These are phyloP conservation scores for Eubasilissa regina DNA, from an alignment of 1,140 invertebrate species.

Conservation along the genomic window DNA sequence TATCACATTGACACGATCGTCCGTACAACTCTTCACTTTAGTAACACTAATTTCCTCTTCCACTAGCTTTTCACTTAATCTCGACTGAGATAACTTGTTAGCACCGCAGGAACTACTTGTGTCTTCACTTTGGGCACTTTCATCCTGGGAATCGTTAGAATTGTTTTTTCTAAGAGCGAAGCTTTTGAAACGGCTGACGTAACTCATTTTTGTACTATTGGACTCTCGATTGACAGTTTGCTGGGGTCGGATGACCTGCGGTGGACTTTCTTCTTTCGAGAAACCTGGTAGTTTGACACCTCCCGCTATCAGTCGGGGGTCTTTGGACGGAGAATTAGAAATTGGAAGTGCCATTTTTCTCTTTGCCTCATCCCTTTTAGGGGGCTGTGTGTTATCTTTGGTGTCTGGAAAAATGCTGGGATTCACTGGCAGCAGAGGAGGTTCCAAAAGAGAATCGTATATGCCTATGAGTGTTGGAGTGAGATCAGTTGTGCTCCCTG, in stretches of 20 bases:
- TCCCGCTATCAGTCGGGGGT: slow-evolving; percentile 67
- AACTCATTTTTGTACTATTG: slow-evolving; percentile 49
- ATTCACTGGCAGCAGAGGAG: slow-evolving; percentile 16
- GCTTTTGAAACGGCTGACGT: slow-evolving; percentile 58
- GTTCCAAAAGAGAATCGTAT: slow-evolving; percentile 70
- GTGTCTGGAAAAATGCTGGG: slow-evolving; percentile 11
- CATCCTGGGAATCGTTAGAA: slow-evolving; percentile 28
- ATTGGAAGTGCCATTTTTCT: slow-evolving; percentile 51
- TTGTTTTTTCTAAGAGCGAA: slow-evolving; percentile 51
- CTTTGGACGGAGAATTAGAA: slow-evolving; percentile 64
- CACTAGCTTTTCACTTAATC: slow-evolving; percentile 32
- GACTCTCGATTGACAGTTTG: slow-evolving; percentile 19
- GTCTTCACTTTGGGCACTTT: slow-evolving; percentile 17
- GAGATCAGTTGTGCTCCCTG: slow-evolving; percentile 76
- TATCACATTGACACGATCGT: slow-evolving; percentile 38
- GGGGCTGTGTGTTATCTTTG: slow-evolving; percentile 60
- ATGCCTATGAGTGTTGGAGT: slow-evolving; percentile 74
- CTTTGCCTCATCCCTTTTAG: slow-evolving; percentile 57
- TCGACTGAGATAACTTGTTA: slow-evolving; percentile 22
- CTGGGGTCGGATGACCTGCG: neutral
- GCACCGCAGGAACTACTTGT: neutral
- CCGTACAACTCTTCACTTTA: neutral
- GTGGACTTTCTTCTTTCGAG: slow-evolving; percentile 29
- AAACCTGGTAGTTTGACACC: slow-evolving; percentile 66
- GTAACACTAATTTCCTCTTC: slow-evolving; percentile 22